Percentiles rank a stretch among this genome's conserved stretches.
These are phyloP conservation scores for Neuroscelio doddi DNA, from an alignment of 2,888 invertebrate species.

Conservation along the genomic window DNA sequence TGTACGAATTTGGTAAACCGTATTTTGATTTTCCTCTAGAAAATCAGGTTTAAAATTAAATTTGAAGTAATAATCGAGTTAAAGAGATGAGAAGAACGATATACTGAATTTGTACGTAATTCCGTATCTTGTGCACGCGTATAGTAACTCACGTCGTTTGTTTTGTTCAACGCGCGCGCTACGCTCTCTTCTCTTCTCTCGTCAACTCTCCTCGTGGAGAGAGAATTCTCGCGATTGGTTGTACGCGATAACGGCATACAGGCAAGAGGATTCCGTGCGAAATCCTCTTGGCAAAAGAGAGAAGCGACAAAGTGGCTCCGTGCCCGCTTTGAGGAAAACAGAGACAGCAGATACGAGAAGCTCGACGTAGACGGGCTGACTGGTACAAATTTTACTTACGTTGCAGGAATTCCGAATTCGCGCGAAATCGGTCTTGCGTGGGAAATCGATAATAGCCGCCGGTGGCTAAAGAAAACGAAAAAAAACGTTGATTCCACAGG, in stretches of 20 bases:
- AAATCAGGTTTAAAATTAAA: not conserved
- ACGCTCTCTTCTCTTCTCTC: not conserved
- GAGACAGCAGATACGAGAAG: slow-evolving; percentile 11
- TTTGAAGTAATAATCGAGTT: slow-evolving; percentile 2
- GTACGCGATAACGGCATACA: slow-evolving; percentile 12
- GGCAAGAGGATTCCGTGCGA: slow-evolving; percentile 3
- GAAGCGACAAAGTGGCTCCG: slow-evolving; percentile 20
- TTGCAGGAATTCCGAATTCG: slow-evolving; percentile 47
- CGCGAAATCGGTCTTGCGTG: slow-evolving; percentile 39
- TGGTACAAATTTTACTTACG: slow-evolving; percentile 56
- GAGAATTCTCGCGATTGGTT: slow-evolving; percentile 2
- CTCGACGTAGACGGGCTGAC: slow-evolving; percentile 40
- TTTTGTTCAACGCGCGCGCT: not conserved
- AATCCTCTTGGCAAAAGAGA: slow-evolving; percentile 27
- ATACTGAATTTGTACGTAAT: slow-evolving; percentile 1
- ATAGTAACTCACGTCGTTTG: not conserved
- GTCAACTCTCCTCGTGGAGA: not conserved
- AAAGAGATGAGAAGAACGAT: not conserved
- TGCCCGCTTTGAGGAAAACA: slow-evolving; percentile 15
- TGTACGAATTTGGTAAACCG: no score
- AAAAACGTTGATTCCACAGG: slow-evolving; percentile 37
- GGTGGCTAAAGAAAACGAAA: slow-evolving; percentile 45
- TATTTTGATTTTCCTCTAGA: not conserved
- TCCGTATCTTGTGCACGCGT: slow-evolving; percentile 4
- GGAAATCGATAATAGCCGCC: slow-evolving; percentile 39